Conservation (phyloP, 2,113 vertebrate genomes). For the Ageneiosus marmoratus region DNA sequence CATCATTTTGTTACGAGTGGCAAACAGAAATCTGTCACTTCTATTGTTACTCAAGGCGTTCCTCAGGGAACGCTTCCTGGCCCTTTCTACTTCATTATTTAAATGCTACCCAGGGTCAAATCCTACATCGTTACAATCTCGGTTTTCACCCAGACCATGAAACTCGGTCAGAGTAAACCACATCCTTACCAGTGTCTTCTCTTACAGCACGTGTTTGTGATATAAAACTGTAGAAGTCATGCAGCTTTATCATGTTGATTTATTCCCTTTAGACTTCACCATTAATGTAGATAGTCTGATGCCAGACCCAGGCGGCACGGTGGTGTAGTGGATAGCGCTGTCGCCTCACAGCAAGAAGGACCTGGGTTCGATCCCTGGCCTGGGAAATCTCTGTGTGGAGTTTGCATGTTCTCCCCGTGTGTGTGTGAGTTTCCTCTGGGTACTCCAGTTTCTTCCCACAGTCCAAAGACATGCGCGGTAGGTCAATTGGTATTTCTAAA, state of each 20-base stretch:
- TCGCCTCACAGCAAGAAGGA: too few relatives aligned
- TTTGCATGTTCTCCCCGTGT: too few relatives aligned
- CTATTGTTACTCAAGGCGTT: conserved; percentile 15
- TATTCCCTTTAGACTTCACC: neutral
- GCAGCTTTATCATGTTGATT: neutral
- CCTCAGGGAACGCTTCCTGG: neutral
- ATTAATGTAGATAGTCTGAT: neutral
- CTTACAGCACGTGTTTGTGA: neutral
- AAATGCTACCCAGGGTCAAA: neutral
- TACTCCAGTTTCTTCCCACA: too few relatives aligned
- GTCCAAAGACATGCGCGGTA: too few relatives aligned
- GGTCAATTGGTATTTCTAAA: too few relatives aligned
- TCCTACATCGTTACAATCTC: neutral
- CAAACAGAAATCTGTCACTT: conserved; percentile 15
- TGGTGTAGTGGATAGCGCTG: too few relatives aligned
- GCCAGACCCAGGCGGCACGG: too few relatives aligned
- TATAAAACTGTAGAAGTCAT: neutral
- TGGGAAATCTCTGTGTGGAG: too few relatives aligned
- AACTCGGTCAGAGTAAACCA: conserved; percentile 17
- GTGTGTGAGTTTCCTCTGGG: too few relatives aligned
- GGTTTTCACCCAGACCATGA: conserved; percentile 3
- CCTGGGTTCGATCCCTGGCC: too few relatives aligned
- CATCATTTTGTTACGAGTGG: conserved; percentile 49
- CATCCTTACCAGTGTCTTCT: neutral
- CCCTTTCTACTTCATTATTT: conserved; percentile 15